Percentiles rank a stretch among this genome's conserved stretches.
Evolutionary conservation across 2,888 invertebrate species (phyloP).

Genomic region (Synanthedon vespiformis): DNA sequence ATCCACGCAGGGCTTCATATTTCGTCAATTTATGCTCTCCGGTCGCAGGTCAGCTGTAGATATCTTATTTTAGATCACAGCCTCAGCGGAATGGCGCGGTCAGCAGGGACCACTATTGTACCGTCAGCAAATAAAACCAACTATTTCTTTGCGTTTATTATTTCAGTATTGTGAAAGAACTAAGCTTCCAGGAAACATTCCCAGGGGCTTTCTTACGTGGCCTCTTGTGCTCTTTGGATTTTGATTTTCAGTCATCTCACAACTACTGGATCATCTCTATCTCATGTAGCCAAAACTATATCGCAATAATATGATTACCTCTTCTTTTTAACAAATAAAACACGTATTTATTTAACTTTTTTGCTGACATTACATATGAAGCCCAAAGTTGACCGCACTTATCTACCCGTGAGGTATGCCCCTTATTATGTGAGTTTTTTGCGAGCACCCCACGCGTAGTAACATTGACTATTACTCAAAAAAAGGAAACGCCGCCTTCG

Average conservation of each 20-base stretch:
- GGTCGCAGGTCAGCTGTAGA: conserved; percentile 40
- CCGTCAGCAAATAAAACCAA: conserved; percentile 16
- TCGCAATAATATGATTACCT: no score
- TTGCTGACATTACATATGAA: conserved; percentile 25
- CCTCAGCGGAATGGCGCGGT: conserved; percentile 37
- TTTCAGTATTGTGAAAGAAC: no score
- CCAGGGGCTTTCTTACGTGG: no score
- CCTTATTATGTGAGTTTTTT: conserved; percentile 49
- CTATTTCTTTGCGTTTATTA: conserved; percentile 1
- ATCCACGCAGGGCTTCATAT: conserved; percentile 28
- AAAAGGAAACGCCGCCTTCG: conserved; percentile 5
- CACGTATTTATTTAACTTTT: conserved; percentile 3
- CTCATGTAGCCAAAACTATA: no score
- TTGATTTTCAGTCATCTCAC: no score
- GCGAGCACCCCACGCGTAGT: conserved; percentile 19
- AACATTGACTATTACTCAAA: conserved; percentile 23
- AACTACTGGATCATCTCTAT: no score
- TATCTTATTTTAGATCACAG: conserved; percentile 51
- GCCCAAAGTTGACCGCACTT: conserved; percentile 44
- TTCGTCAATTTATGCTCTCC: conserved; percentile 39
- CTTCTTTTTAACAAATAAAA: not conserved
- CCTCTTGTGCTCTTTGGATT: no score
- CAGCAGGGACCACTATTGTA: conserved; percentile 29
- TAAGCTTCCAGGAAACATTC: no score
- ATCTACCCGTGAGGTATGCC: conserved; percentile 42